Evolutionary conservation across 2,797 vertebrate species (phyloP), one percentile per base, ranked within the genome.

Genomic region (Micromesistius poutassou): DNA sequence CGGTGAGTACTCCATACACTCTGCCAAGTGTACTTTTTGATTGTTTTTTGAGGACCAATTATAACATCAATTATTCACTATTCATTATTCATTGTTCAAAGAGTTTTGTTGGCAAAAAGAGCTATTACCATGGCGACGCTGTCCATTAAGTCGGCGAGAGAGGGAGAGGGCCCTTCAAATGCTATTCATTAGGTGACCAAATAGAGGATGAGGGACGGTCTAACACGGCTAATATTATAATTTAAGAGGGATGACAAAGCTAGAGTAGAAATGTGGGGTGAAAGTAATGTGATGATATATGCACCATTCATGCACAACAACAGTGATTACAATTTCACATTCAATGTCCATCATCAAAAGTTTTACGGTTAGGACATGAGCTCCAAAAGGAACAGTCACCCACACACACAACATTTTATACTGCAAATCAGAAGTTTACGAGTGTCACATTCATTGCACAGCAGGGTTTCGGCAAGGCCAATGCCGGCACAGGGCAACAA

Each of bases 31-130:
- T 6, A 77, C 42, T 62, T 82, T 85, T 89, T 73, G 35, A 84
- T 81, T 81, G 74, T 84, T 85, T 79, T 71, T 25, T 70, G 74
- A 68, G 62, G n/a, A 71, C 70, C 70, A 71, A 71, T 71, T 71
- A 71, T 31, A 71, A 33, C 70, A 71, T 71, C 4, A 71, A 71
- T 71, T 71, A 31, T 71, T 71, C 68, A 71, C 62, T n/a, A n/a
- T n/a, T n/a, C n/a, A n/a, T n/a, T n/a, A n/a, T n/a, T n/a, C n/a
- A n/a, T 19, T 71, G 70, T 3, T 25, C 62, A 33, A 71, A 33
- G 70, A 19, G 30, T 30, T 33, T 33, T 22, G 70, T 22, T 9
- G 70, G 70, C 30, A 30, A 70, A 19, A 33, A 71, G 70, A 71
- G 70, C 30, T 14, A 71, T 6, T 33, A 33, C 70, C n/a, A 28